These are phyloP conservation scores for Luehdorfia chinensis DNA, from an alignment of 1,140 invertebrate species.

Conservation along the genomic window DNA sequence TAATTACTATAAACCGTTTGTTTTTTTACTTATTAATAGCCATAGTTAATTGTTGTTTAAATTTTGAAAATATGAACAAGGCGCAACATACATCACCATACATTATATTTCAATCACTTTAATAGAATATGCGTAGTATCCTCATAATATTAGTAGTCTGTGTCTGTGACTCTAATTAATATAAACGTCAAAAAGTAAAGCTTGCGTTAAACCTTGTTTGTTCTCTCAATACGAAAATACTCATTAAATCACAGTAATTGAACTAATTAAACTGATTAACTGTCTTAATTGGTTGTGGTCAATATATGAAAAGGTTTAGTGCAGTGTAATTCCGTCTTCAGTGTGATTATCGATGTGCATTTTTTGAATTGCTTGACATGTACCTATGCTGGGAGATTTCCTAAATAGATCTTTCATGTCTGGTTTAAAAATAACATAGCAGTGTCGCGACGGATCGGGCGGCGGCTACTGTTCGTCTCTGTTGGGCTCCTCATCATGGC, in stretches of 20 bases:
- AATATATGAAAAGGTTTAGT: conserved; percentile 17
- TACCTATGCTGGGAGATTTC: conserved; percentile 61
- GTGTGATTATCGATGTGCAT: conserved; percentile 41
- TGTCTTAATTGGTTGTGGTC: conserved; percentile 18
- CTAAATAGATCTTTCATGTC: conserved; percentile 72
- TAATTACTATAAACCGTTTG: no score
- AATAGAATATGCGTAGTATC: no score
- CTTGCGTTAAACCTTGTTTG: conserved; percentile 24
- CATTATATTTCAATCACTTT: no score
- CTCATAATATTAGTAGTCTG: no score
- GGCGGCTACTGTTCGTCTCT: conserved; percentile 41
- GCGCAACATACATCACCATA: no score
- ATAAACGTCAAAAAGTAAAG: conserved; percentile 10
- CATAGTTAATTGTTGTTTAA: no score
- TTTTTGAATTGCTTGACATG: conserved; percentile 54
- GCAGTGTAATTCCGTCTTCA: conserved; percentile 12
- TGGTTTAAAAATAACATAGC: conserved; percentile 73
- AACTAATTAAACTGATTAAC: conserved; percentile 34
- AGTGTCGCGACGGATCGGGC: conserved; percentile 48
- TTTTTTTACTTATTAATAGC: no score
- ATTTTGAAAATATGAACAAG: no score
- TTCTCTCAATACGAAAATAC: conserved; percentile 43
- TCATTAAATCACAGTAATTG: conserved; percentile 52
- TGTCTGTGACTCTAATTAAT: no score
- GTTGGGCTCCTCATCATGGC: conserved; percentile 41